A percentile compares a stretch with the other conserved stretches of the same genome.
These are phyloP conservation scores for Epistrophe grossulariae DNA, from an alignment of 2,888 invertebrate species.

Conservation along the genomic window DNA sequence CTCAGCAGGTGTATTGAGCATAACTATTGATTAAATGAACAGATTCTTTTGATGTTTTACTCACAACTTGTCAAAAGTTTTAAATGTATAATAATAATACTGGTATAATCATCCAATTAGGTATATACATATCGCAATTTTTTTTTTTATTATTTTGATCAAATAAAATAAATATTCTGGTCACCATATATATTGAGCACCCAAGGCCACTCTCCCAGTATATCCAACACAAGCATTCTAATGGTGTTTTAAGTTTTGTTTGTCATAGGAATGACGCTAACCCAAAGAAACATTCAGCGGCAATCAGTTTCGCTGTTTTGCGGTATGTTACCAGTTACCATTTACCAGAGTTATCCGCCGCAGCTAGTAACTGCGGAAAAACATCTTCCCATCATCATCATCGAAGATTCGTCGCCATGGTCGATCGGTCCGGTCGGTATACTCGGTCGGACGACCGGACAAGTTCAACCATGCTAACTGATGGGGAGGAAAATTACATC, in stretches of 20 bases:
- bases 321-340: constrained; percentile 58
- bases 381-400: constrained; percentile 68
- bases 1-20: no score
- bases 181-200: constrained; percentile 7
- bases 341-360: constrained; percentile 10
- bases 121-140: no score
- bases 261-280: constrained; percentile 65
- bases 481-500: constrained; percentile 20
- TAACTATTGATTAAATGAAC: no score
- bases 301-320: constrained; percentile 66
- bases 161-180: background rate
- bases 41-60: no score
- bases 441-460: constrained; percentile 7
- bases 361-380: constrained; percentile 32
- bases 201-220: constrained; percentile 30
- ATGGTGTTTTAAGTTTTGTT: constrained; percentile 75
- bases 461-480: constrained; percentile 12
- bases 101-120: no score
- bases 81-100: no score
- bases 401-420: constrained; percentile 28
- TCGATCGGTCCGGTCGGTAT: background rate
- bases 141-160: no score
- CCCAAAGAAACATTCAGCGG: constrained; percentile 64
- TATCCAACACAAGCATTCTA: constrained; percentile 37
- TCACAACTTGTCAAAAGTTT: no score